Percentiles rank a stretch among this genome's conserved stretches.
Conservation (phyloP, 2,113 vertebrate species). For the Ochotona princeps region DNA sequence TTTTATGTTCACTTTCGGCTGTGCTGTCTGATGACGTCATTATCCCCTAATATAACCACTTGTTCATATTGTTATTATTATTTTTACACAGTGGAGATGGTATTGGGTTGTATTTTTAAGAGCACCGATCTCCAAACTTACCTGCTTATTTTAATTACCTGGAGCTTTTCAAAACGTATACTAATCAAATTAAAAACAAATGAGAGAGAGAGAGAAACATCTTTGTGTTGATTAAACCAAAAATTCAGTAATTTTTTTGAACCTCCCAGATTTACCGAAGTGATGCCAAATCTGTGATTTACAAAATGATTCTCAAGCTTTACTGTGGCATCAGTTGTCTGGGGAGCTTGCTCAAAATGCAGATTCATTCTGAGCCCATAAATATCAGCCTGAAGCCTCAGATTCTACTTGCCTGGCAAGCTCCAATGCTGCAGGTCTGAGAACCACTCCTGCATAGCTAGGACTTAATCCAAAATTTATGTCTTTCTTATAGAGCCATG, state of each 20-base stretch:
- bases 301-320: conserved; percentile 14
- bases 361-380: background rate
- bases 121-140: background rate
- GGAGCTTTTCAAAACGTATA: background rate
- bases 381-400: background rate
- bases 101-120: conserved; percentile 18
- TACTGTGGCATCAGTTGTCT: background rate
- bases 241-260: background rate
- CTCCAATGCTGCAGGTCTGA: background rate
- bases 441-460: background rate
- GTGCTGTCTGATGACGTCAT: background rate
- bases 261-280: background rate
- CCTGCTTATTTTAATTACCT: background rate
- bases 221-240: too few relatives aligned
- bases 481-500: background rate
- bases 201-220: too few relatives aligned
- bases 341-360: background rate
- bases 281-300: conserved; percentile 35
- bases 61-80: background rate
- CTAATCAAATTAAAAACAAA: conserved; percentile 16
- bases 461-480: background rate
- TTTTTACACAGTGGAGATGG: background rate
- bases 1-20: background rate
- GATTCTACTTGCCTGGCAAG: background rate
- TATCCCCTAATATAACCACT: background rate